These are phyloP conservation scores for Lissonota sp. DNA, from an alignment of 2,888 invertebrate genomes.

Conservation along the genomic window DNA sequence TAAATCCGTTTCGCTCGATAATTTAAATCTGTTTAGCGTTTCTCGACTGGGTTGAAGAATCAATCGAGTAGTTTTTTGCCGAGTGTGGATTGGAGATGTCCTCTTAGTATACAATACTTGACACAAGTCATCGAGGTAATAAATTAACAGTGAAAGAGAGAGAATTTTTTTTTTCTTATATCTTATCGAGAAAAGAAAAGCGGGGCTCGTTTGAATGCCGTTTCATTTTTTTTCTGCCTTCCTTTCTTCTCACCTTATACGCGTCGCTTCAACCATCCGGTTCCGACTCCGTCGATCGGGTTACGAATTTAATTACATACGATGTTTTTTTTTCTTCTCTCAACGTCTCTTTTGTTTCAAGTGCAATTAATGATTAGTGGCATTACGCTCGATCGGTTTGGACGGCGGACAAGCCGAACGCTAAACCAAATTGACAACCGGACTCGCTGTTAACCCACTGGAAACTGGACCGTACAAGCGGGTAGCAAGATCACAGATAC, in stretches of 20 bases:
- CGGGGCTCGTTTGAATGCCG: constrained; percentile 12
- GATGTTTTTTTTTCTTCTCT: constrained; percentile 16
- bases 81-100: constrained; percentile 54
- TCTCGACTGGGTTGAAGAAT: constrained; percentile 58
- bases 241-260: constrained; percentile 7
- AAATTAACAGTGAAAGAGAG: constrained; percentile 55
- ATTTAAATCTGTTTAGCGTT: constrained; percentile 52
- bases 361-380: constrained; percentile 74
- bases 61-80: constrained; percentile 44
- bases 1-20: constrained; percentile 53
- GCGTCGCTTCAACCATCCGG: neutral
- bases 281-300: constrained; percentile 30
- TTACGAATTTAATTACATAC: constrained; percentile 20
- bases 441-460: constrained; percentile 76
- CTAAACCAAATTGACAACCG: constrained; percentile 76
- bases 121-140: constrained; percentile 62
- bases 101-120: constrained; percentile 58
- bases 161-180: constrained; percentile 11
- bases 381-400: constrained; percentile 75
- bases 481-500: constrained; percentile 15
- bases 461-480: constrained; percentile 72
- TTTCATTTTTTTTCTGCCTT: constrained; percentile 33
- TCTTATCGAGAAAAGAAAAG: constrained; percentile 41
- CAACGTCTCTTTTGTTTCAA: constrained; percentile 44
- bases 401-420: constrained; percentile 68